Base-by-base conservation (phyloP, 2,888 invertebrate species). In the Dynastes grantii region DNA sequence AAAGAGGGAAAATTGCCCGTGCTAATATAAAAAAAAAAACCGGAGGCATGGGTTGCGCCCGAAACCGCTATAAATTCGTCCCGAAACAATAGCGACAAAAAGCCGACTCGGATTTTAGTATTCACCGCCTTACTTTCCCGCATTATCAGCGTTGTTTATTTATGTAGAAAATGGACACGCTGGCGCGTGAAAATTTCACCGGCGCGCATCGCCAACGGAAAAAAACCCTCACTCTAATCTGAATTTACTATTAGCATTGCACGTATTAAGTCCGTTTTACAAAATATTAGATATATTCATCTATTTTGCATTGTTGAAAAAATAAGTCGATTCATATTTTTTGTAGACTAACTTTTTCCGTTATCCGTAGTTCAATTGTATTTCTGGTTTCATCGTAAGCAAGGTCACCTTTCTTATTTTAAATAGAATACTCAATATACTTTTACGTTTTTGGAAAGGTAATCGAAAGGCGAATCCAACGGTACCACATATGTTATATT, bases 131-230 rank as follows among this genome's bases (percentile, higher is more conserved):
- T 67, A 67, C 16, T 73, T 73, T 58, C 71, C 58, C 22, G 22
- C 22, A n/a, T 40, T 40, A 40, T 58, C 40, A 40, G 16, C 73
- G 73, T 40, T 58, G 58, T 73, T 73, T 73, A 58, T 58, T 40
- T 73, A 40, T 55, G 58, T 32, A 58, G 73, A 73, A 73, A 73
- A 73, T 73, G 45, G 73, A 58, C 73, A 73, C 58, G 58, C 2
- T 73, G 58, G 73, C 29, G 73, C 73, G 73, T 73, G 73, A 73
- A 73, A 73, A 58, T 58, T 58, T 58, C 40, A 58, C 40, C n/a
- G 73, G 40, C 40, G 73, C 61, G 40, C 16, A 58, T 22, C 55
- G 55, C 37, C n/a, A 40, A 22, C 58, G 37, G 22, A 61, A 37
- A 71, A 71, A 73, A 73, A 58, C 22, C 9, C 2, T 22, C 49